A percentile compares a stretch with the other conserved stretches of the same genome.
phyloP scores from a whole-genome alignment of 1,140 invertebrate genomes.

The Zaprionus capensis region DNA sequence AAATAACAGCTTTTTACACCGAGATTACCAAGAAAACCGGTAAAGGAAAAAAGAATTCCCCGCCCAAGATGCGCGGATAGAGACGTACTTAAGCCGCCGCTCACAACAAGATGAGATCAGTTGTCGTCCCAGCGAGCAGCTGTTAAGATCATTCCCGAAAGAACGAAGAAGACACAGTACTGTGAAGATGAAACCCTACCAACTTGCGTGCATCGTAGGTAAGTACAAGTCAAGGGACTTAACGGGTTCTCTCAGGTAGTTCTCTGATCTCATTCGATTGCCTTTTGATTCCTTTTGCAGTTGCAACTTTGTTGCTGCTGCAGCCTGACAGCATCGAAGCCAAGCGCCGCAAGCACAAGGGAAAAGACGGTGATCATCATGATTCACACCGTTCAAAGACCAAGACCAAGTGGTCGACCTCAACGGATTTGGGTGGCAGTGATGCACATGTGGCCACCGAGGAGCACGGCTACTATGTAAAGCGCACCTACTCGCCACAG shows the following conservation, averaged over 20 bases:
- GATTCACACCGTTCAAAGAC: conserved; percentile 66
- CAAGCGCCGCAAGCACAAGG: conserved; percentile 69
- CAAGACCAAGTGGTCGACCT: conserved; percentile 79
- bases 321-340: conserved; percentile 48
- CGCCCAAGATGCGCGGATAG: conserved; percentile 21
- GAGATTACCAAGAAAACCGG: conserved; percentile 68
- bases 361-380: conserved; percentile 53
- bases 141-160: conserved; percentile 41
- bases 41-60: conserved; percentile 68
- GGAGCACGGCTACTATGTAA: conserved; percentile 82
- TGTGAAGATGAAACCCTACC: conserved; percentile 58
- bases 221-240: conserved; percentile 15
- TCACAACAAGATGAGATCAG: conserved; percentile 65
- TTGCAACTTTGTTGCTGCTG: conserved; percentile 57
- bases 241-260: background rate
- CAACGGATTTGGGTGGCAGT: conserved; percentile 55
- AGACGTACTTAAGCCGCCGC: conserved; percentile 65
- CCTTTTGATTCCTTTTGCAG: background rate
- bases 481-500: conserved; percentile 65
- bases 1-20: conserved; percentile 35
- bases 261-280: background rate
- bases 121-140: conserved; percentile 58
- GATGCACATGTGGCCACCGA: conserved; percentile 70
- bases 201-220: conserved; percentile 55
- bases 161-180: background rate